A percentile compares a stretch with the other conserved stretches of the same genome.
Evolutionary conservation across 1,140 invertebrate genomes (phyloP).

Genomic region (Cydia amplana): DNA sequence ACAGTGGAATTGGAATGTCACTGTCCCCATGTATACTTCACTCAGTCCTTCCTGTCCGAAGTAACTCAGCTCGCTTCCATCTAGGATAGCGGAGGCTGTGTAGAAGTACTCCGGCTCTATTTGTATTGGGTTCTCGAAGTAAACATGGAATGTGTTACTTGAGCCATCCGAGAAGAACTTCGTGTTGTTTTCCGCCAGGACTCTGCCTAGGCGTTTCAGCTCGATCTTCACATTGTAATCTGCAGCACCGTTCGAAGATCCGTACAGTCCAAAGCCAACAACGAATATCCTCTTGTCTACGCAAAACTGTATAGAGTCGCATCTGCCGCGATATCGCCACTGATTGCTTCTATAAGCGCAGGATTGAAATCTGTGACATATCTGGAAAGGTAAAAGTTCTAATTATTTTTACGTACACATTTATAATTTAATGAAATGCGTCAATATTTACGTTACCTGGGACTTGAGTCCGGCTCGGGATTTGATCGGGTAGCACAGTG

Average conservation of each 20-base stretch:
- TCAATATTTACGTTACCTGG: constrained; percentile 81
- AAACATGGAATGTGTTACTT: constrained; percentile 95
- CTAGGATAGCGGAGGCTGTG: constrained; percentile 93
- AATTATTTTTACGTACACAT: constrained; percentile 34
- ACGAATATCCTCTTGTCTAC: constrained; percentile 96
- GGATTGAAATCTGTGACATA: constrained; percentile 96
- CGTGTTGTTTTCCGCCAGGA: constrained; percentile 93
- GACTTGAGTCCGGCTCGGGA: constrained; percentile 91
- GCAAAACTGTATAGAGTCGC: constrained; percentile 95
- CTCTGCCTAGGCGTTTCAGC: constrained; percentile 90
- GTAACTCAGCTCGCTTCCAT: constrained; percentile 94
- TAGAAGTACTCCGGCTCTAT: constrained; percentile 95
- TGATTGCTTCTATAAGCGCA: constrained; percentile 98
- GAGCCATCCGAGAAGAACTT: constrained; percentile 97
- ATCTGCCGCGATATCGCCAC: constrained; percentile 94
- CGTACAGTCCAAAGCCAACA: constrained; percentile 94
- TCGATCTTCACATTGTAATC: constrained; percentile 96
- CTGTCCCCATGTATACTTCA: constrained; percentile 92
- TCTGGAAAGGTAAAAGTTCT: constrained; percentile 77
- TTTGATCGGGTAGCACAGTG: constrained; percentile 89
- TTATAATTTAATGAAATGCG: constrained; percentile 16
- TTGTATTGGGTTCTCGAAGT: constrained; percentile 95
- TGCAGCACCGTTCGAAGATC: constrained; percentile 93
- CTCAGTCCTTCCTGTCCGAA: constrained; percentile 97
- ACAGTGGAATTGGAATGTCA: constrained; percentile 96